Conservation (phyloP, 1,140 invertebrate species). For the Trialeurodes vaporariorum region DNA sequence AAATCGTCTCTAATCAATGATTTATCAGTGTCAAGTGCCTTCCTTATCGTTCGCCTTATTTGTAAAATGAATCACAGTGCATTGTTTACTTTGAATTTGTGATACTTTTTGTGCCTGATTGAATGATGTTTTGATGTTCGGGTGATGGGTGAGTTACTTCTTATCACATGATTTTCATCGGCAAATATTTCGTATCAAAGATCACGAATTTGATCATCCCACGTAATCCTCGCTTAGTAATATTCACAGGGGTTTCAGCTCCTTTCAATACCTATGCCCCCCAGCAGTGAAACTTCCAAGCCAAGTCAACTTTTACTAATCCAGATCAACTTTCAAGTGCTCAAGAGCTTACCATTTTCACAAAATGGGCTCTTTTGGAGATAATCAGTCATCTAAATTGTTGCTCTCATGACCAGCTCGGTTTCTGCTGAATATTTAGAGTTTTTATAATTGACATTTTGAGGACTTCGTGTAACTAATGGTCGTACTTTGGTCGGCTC, state of each 20-base stretch:
- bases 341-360: too few species aligned
- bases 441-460: background rate
- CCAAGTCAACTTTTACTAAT: background rate
- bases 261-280: background rate
- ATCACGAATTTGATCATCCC: background rate
- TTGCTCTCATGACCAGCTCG: background rate
- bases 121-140: background rate
- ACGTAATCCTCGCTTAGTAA: background rate
- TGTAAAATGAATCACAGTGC: background rate
- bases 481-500: too few species aligned
- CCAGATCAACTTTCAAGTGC: background rate
- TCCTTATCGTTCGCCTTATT: too few species aligned
- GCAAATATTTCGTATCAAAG: too few species aligned
- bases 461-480: too few species aligned
- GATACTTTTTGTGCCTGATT: conserved; percentile 25
- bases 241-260: background rate
- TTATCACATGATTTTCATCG: background rate
- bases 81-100: background rate
- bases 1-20: too few species aligned
- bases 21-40: too few species aligned
- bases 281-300: background rate
- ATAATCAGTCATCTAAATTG: too few species aligned
- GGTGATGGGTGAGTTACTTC: background rate
- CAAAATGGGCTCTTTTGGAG: too few species aligned
- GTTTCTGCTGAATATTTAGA: background rate